A percentile compares a stretch with the other conserved stretches of the same genome.
These are phyloP conservation scores for Numenius phaeopus DNA, from an alignment of 2,797 vertebrate genomes.

Conservation along the genomic window DNA sequence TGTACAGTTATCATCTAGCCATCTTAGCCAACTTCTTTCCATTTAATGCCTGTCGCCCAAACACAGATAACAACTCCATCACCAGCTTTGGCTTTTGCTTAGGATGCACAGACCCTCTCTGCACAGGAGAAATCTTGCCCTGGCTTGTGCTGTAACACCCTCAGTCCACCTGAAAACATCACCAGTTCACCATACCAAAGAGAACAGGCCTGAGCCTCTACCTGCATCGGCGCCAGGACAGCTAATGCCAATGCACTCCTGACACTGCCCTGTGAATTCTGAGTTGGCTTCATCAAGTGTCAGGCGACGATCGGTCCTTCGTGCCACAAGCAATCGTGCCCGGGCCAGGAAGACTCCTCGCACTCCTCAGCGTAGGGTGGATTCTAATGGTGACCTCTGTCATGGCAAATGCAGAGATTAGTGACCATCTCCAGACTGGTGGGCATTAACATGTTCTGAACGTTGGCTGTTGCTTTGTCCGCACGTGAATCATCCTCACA, in stretches of 20 bases:
- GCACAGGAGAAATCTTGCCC: neutral
- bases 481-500: neutral
- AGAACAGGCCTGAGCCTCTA: neutral
- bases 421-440: neutral
- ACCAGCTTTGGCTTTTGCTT: neutral
- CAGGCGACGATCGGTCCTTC: neutral
- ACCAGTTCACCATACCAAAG: neutral
- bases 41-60: neutral
- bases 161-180: neutral
- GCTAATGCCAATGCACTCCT: neutral
- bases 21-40: neutral
- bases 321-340: fast-evolving
- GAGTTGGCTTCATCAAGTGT: neutral
- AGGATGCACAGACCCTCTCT: neutral
- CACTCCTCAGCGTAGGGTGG: neutral
- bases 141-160: neutral
- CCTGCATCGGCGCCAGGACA: neutral
- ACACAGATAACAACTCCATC: neutral
- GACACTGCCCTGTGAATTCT: neutral
- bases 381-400: neutral
- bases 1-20: neutral
- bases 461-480: neutral
- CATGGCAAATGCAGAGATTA: neutral
- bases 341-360: neutral
- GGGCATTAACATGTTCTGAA: neutral